Evolutionary conservation across 2,888 invertebrate genomes (phyloP).

Genomic region (Eledone cirrhosa): DNA sequence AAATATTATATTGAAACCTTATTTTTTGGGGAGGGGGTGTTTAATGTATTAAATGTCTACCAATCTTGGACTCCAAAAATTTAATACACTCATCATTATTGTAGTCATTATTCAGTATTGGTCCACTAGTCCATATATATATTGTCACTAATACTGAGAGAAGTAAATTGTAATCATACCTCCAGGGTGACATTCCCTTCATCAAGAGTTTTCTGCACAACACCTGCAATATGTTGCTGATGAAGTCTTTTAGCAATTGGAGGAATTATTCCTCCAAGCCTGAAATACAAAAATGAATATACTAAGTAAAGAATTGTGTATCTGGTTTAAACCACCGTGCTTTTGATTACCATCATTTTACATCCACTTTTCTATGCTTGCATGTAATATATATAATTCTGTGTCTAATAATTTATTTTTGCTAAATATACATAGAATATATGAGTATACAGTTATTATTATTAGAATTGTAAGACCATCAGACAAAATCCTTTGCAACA

Average conservation of each 20-base stretch:
- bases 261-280: conserved; percentile 90
- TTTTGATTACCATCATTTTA: not conserved
- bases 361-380: not conserved
- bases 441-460: too few species aligned
- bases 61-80: too few species aligned
- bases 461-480: too few species aligned
- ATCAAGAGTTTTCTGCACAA: conserved; percentile 71
- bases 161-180: conserved; percentile 38
- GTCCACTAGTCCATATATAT: too few species aligned
- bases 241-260: conserved; percentile 85
- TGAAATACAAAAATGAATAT: conserved; percentile 59
- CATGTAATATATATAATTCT: not conserved
- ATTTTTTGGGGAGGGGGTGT: too few species aligned
- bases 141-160: too few species aligned
- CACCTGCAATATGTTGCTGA: conserved; percentile 77
- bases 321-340: not conserved
- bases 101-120: too few species aligned
- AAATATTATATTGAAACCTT: too few species aligned
- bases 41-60: too few species aligned
- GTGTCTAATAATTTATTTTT: not conserved
- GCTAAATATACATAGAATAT: not conserved
- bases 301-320: not conserved
- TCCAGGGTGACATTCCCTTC: conserved; percentile 70
- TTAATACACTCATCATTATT: too few species aligned
- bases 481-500: too few species aligned